Percentiles rank a stretch among this genome's conserved stretches.
These are phyloP conservation scores for Philonicus albiceps DNA, from an alignment of 2,888 invertebrate genomes.

Conservation along the genomic window DNA sequence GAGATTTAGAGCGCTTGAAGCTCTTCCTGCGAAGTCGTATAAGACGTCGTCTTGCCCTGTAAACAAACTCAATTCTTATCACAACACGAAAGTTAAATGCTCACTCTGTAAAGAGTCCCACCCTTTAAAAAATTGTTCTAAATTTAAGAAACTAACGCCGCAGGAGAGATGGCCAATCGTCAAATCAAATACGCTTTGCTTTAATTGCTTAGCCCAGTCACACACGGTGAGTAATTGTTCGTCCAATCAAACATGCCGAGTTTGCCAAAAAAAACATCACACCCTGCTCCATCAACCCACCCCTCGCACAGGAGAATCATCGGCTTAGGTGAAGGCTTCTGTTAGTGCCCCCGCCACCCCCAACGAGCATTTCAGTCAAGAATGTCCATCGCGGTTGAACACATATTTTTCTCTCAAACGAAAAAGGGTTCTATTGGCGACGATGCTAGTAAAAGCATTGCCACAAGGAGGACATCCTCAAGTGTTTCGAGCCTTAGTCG, in stretches of 20 bases:
- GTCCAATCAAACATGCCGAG: background rate
- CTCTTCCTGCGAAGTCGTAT: background rate
- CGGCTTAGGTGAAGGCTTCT: no score
- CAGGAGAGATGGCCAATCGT: background rate
- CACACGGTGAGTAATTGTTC: background rate
- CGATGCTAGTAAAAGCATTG: background rate
- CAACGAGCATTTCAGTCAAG: background rate
- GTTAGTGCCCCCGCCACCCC: no score
- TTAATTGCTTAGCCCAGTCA: background rate
- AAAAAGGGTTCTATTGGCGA: background rate
- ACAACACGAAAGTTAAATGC: background rate
- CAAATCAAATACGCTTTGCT: background rate
- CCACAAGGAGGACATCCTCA: background rate
- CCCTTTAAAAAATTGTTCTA: background rate
- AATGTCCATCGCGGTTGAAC: background rate
- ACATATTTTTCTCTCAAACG: background rate
- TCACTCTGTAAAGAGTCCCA: background rate
- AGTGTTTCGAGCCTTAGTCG: background rate
- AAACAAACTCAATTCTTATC: background rate
- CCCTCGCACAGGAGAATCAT: no score
- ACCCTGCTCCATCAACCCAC: no score
- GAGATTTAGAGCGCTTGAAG: constrained; percentile 10
- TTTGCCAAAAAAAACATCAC: background rate
- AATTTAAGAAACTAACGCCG: background rate
- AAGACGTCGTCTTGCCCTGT: background rate